A percentile compares a stretch with the other conserved stretches of the same genome.
Evolutionary conservation across 2,888 invertebrate genomes (phyloP).

Genomic region (Ectropis crepuscularia): DNA sequence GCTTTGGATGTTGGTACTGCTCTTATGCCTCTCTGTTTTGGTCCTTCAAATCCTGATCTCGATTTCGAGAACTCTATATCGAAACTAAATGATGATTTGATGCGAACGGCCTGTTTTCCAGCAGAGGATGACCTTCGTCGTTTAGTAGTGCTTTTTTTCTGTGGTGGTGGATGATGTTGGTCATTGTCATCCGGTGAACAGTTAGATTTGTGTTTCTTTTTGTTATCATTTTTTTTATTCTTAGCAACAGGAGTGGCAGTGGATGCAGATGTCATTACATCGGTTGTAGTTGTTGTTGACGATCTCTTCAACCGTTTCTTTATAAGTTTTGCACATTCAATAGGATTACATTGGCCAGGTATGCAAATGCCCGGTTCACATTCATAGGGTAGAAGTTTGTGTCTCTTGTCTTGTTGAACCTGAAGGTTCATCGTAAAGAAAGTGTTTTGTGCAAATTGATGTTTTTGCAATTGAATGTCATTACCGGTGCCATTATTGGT

Average conservation of each 20-base stretch:
- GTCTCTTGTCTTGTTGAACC: constrained; percentile 1
- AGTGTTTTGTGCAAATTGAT: neutral
- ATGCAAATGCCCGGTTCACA: constrained; percentile 52
- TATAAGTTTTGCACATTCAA: constrained; percentile 25
- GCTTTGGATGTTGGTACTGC: no score
- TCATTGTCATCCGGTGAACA: constrained; percentile 26
- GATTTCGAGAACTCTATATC: constrained; percentile 48
- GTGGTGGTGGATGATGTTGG: neutral
- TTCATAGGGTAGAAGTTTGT: constrained; percentile 47
- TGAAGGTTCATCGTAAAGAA: constrained; percentile 6
- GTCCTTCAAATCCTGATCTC: neutral
- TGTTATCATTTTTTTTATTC: neutral
- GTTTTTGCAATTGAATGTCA: neutral
- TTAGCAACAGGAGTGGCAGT: constrained; percentile 1
- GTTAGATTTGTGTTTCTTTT: no score
- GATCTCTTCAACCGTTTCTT: constrained; percentile 1
- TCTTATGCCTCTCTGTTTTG: no score
- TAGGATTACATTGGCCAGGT: constrained; percentile 53
- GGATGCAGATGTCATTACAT: constrained; percentile 11
- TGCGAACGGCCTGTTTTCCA: constrained; percentile 42
- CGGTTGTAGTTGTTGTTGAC: constrained; percentile 5
- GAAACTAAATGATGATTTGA: constrained; percentile 52
- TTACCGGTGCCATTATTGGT: neutral
- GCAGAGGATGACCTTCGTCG: neutral
- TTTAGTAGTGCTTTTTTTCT: neutral